Evolutionary conservation across 2,797 vertebrate genomes (phyloP).

Genomic region (Buceros bicornis): DNA sequence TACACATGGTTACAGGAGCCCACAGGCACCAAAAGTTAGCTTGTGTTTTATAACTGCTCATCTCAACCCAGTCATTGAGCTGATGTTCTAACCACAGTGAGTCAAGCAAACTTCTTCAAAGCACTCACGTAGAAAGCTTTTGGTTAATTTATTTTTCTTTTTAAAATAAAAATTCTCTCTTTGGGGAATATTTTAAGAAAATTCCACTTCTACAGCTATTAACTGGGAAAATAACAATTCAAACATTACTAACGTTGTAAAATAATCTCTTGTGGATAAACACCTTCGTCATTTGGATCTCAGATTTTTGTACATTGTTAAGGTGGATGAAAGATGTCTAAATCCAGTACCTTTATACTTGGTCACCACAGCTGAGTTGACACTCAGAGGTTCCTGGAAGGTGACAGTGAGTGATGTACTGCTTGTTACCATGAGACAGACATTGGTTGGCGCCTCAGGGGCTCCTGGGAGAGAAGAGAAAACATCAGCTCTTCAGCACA

Average conservation of each 20-base stretch:
- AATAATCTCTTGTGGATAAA: not conserved
- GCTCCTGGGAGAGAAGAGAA: slow-evolving; percentile 84
- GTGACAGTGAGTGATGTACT: slow-evolving; percentile 91
- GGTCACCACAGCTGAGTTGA: slow-evolving; percentile 93
- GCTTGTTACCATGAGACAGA: slow-evolving; percentile 91
- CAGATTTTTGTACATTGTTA: not conserved
- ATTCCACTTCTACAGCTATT: not conserved
- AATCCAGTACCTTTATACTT: slow-evolving; percentile 91
- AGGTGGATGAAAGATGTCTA: slow-evolving; percentile 14
- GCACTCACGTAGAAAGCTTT: slow-evolving; percentile 47
- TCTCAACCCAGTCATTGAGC: slow-evolving; percentile 56
- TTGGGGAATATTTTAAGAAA: slow-evolving; percentile 19
- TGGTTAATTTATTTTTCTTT: slow-evolving; percentile 21
- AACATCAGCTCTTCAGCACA: slow-evolving; percentile 74
- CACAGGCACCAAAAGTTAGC: slow-evolving; percentile 69
- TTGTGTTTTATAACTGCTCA: slow-evolving; percentile 66
- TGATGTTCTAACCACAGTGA: slow-evolving; percentile 54
- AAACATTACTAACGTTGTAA: not conserved
- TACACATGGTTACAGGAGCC: slow-evolving; percentile 63
- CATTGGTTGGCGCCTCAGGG: slow-evolving; percentile 90
- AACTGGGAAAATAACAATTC: not conserved
- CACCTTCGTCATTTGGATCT: not conserved
- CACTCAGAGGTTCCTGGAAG: slow-evolving; percentile 92
- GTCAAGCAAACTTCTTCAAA: slow-evolving; percentile 58
- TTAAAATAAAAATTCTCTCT: not conserved